Percentiles rank a stretch among this genome's conserved stretches.
Evolutionary conservation across 2,797 vertebrate genomes (phyloP).

Genomic region (Vespertilio murinus): DNA sequence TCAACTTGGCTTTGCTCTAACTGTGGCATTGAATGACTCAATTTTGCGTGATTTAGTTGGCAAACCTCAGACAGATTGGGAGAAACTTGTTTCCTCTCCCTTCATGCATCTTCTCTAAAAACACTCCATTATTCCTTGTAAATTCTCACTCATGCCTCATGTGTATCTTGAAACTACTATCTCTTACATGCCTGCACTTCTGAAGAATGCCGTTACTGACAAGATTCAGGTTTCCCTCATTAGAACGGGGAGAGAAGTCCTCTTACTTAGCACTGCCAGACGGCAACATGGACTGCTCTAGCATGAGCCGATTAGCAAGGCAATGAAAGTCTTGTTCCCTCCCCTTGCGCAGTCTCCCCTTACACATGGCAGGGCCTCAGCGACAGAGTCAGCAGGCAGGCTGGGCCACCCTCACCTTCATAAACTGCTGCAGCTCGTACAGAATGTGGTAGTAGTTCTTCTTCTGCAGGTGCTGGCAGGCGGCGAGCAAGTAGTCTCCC

Average conservation of each 20-base stretch:
- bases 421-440: slow-evolving; percentile 97
- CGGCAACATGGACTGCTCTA: background rate
- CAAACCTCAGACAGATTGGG: background rate
- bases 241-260: background rate
- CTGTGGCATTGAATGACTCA: background rate
- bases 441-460: slow-evolving; percentile 93
- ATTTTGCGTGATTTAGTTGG: background rate
- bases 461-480: slow-evolving; percentile 95
- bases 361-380: background rate
- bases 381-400: background rate
- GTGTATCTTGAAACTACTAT: background rate
- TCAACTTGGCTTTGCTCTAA: background rate
- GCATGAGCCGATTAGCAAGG: background rate
- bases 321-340: background rate
- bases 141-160: background rate
- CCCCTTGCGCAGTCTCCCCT: background rate
- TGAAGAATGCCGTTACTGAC: background rate
- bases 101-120: background rate
- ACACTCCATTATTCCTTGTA: background rate
- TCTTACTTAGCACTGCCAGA: background rate
- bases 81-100: background rate
- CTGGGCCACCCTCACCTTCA: slow-evolving; percentile 88
- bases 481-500: slow-evolving; percentile 93
- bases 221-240: background rate
- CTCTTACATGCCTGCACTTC: background rate